A percentile compares a stretch with the other conserved stretches of the same genome.
Conservation (phyloP, 1,140 invertebrate genomes). For the Dendrolimus kikuchii region DNA sequence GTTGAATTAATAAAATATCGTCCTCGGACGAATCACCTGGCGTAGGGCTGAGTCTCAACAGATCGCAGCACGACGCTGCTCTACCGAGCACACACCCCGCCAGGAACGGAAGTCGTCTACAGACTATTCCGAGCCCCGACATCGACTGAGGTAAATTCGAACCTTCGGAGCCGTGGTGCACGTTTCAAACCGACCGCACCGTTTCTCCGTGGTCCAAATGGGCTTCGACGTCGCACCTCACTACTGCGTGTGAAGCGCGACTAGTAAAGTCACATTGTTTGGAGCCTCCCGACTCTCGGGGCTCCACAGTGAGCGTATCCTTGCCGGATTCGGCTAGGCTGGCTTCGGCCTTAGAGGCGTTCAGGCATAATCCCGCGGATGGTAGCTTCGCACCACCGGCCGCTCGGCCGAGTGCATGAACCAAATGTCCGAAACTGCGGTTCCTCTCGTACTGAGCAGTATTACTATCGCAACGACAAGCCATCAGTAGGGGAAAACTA, state of each 20-base stretch:
- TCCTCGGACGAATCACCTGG: too few relatives aligned
- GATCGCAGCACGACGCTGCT: too few relatives aligned
- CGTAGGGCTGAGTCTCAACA: too few relatives aligned
- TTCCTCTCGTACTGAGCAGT: conserved; percentile 77
- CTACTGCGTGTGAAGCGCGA: conserved; percentile 70
- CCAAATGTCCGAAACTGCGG: conserved; percentile 82
- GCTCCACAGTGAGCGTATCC: conserved; percentile 66
- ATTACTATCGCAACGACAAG: conserved; percentile 69
- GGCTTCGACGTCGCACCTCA: conserved; percentile 19
- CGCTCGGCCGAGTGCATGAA: conserved; percentile 78
- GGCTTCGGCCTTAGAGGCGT: conserved; percentile 87
- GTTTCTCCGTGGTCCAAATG: conserved; percentile 17
- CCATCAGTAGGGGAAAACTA: conserved; percentile 78
- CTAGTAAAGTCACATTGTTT: conserved; percentile 75
- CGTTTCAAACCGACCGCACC: too few relatives aligned
- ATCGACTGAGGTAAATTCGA: too few relatives aligned
- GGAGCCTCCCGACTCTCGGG: conserved; percentile 72
- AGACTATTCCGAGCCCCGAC: conserved; percentile 72
- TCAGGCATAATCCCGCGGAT: conserved; percentile 88
- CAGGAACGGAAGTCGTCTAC: conserved; percentile 74
- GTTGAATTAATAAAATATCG: too few relatives aligned
- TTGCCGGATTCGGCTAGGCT: conserved; percentile 74
- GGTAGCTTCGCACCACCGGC: conserved; percentile 83
- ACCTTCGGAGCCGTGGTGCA: too few relatives aligned
- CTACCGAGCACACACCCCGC: too few relatives aligned